A percentile compares a stretch with the other conserved stretches of the same genome.
Evolutionary conservation across 2,888 invertebrate genomes (phyloP).

Genomic region (Drosophila tripunctata): DNA sequence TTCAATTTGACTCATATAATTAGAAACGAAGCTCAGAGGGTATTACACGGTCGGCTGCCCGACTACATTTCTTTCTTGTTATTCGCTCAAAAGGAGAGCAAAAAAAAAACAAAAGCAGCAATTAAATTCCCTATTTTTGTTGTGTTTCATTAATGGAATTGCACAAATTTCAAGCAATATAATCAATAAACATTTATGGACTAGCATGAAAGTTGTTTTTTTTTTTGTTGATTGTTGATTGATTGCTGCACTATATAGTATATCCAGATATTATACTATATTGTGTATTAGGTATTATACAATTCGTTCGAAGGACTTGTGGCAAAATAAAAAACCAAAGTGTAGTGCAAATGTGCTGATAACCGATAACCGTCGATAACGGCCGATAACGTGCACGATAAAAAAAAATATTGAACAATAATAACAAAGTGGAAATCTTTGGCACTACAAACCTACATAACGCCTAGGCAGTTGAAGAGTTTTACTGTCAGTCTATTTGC

Average conservation of each 20-base stretch:
- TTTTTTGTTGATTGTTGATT: constrained; percentile 67
- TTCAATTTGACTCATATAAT: no score
- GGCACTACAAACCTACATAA: constrained; percentile 16
- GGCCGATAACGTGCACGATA: constrained; percentile 44
- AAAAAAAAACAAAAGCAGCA: constrained; percentile 14
- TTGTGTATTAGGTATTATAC: neutral
- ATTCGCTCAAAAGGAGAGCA: neutral
- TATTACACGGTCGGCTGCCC: no score
- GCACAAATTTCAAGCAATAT: constrained; percentile 34
- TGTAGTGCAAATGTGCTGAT: constrained; percentile 55
- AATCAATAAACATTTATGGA: constrained; percentile 70
- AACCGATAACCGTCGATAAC: constrained; percentile 63
- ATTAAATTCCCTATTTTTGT: constrained; percentile 30
- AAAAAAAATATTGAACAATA: constrained; percentile 57
- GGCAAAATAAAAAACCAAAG: neutral
- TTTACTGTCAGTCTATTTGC: constrained; percentile 29
- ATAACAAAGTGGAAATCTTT: constrained; percentile 30
- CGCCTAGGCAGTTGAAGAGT: neutral
- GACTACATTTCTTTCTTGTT: no score
- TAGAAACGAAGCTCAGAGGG: no score
- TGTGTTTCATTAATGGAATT: constrained; percentile 34
- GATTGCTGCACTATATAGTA: constrained; percentile 45
- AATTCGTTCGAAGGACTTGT: constrained; percentile 56
- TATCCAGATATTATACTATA: neutral
- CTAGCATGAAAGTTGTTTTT: constrained; percentile 46